These are phyloP conservation scores for Drosophila merina DNA, from an alignment of 2,888 invertebrate species.

Conservation along the genomic window DNA sequence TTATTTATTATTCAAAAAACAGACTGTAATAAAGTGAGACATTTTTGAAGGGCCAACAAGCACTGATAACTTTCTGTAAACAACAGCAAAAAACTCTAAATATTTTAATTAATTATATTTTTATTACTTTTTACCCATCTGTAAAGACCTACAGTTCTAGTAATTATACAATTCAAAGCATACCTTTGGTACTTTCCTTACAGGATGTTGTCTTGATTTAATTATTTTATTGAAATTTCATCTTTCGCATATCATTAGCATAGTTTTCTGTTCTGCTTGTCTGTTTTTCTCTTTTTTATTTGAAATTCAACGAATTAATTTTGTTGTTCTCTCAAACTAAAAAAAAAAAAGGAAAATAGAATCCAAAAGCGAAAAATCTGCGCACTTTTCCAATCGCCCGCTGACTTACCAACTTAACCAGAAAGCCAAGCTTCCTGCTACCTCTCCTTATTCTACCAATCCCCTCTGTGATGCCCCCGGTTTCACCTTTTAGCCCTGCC, in stretches of 20 bases:
- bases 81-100: no score
- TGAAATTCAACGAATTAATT: constrained; percentile 71
- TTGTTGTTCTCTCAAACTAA: constrained; percentile 54
- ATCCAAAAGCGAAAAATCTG: constrained; percentile 62
- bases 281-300: constrained; percentile 29
- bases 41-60: neutral
- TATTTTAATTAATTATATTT: no score
- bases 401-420: constrained; percentile 67
- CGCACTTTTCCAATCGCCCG: constrained; percentile 69
- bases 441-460: constrained; percentile 9
- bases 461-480: constrained; percentile 13
- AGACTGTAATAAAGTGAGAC: neutral
- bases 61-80: no score
- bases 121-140: neutral
- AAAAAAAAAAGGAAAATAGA: constrained; percentile 14
- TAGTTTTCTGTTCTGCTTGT: constrained; percentile 54
- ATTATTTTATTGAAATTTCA: constrained; percentile 48
- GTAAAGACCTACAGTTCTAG: neutral
- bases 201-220: constrained; percentile 6
- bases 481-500: constrained; percentile 25
- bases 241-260: constrained; percentile 68
- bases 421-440: constrained; percentile 12
- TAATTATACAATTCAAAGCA: constrained; percentile 4
- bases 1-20: constrained; percentile 17
- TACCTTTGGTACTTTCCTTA: constrained; percentile 10